phyloP scores from a whole-genome alignment of 2,797 vertebrate genomes.

The Sebastes melanostomus region DNA sequence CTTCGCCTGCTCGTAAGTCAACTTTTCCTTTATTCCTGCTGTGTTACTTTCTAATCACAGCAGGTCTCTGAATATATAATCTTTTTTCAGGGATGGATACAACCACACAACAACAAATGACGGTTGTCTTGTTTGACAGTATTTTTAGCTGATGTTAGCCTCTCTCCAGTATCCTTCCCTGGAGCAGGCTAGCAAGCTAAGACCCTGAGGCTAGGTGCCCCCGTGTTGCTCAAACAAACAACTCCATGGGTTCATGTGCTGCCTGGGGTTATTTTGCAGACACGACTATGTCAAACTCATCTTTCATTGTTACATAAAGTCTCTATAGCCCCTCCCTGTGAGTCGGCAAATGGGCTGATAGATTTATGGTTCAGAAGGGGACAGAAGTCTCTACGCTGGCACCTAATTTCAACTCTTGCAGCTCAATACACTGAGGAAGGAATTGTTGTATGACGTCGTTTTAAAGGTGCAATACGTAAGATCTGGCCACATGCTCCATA shows the following conservation, averaged over 20 bases:
- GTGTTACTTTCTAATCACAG: background rate
- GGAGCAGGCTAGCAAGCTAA: background rate
- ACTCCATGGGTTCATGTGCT: background rate
- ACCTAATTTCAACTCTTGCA: background rate
- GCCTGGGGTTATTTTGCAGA: conserved; percentile 11
- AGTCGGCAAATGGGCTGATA: conserved; percentile 5
- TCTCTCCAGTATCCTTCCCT: background rate
- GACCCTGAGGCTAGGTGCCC: background rate
- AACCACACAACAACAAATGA: background rate
- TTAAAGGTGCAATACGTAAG: background rate
- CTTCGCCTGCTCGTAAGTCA: conserved; percentile 97
- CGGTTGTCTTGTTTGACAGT: background rate
- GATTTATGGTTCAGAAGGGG: conserved; percentile 4
- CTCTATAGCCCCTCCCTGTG: background rate
- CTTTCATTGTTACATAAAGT: conserved; percentile 31
- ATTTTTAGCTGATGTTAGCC: conserved; percentile 1
- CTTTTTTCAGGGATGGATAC: background rate
- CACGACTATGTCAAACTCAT: conserved; percentile 19
- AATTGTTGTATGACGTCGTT: background rate
- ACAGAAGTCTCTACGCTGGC: background rate
- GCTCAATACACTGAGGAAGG: background rate
- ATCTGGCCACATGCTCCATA: background rate
- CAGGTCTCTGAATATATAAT: background rate
- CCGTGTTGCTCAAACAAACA: background rate
- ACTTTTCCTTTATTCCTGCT: background rate